These are phyloP conservation scores for Chlorodrepanis virens DNA, from an alignment of 2,113 vertebrate species.

Conservation along the genomic window DNA sequence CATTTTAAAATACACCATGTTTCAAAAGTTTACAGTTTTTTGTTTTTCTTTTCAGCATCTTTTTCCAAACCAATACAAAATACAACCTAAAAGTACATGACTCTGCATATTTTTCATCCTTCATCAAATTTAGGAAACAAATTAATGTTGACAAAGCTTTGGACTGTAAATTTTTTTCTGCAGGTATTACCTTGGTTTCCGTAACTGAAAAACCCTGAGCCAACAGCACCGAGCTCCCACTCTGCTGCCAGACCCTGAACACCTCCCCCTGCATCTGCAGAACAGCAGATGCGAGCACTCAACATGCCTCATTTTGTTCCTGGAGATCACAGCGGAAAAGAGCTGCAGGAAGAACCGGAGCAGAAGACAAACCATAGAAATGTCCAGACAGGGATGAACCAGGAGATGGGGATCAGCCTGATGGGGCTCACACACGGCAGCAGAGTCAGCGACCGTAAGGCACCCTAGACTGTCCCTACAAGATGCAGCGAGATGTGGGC, in stretches of 20 bases:
- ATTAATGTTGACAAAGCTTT: background rate
- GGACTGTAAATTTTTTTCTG: background rate
- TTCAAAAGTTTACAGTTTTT: background rate
- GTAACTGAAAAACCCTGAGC: too few species aligned
- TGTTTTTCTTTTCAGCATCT: background rate
- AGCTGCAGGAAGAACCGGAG: background rate
- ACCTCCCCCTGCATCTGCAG: background rate
- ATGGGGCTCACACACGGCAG: background rate
- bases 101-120: background rate
- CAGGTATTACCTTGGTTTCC: background rate
- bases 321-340: background rate
- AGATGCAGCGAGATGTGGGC: background rate
- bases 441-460: rapidly evolving
- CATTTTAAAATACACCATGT: background rate
- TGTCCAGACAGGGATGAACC: background rate
- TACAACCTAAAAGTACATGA: background rate
- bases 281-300: background rate
- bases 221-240: background rate
- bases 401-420: background rate
- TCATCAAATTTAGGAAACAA: background rate
- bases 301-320: too few species aligned
- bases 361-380: background rate
- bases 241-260: background rate
- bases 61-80: background rate
- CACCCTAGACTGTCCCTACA: rapidly evolving